Evolutionary conservation across 2,797 vertebrate genomes (phyloP).

Genomic region (Harpagifer antarcticus): DNA sequence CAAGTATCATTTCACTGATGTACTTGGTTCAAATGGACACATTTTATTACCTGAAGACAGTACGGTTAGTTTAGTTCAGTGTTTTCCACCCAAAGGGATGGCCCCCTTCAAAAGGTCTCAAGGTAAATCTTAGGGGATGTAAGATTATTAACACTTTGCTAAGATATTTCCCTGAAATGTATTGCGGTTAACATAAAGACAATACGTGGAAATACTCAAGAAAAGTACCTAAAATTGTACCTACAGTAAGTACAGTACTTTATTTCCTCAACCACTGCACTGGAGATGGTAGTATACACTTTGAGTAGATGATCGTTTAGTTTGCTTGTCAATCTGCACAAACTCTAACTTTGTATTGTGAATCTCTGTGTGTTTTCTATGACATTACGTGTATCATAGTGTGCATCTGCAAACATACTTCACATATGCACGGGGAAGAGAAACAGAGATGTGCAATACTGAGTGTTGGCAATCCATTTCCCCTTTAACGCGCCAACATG

Average conservation of each 20-base stretch:
- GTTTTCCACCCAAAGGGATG: neutral
- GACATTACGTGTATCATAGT: neutral
- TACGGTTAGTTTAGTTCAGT: neutral
- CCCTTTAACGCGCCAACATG: constrained; percentile 60
- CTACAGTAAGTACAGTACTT: neutral
- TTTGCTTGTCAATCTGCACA: neutral
- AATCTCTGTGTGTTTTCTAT: neutral
- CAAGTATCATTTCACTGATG: no score
- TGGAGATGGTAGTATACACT: neutral
- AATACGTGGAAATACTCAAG: neutral
- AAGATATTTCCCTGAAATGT: neutral
- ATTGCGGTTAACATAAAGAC: neutral
- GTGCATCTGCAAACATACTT: constrained; percentile 24
- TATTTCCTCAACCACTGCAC: neutral
- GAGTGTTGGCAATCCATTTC: constrained; percentile 57
- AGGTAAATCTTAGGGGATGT: neutral
- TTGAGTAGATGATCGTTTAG: neutral
- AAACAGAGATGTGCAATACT: constrained; percentile 37
- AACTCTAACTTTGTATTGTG: neutral
- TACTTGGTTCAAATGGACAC: no score
- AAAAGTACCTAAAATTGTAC: neutral
- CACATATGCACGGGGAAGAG: constrained; percentile 10
- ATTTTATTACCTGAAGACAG: no score
- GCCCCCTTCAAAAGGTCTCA: neutral
- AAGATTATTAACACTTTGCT: neutral